Percentiles rank a stretch among this genome's conserved stretches.
These are phyloP conservation scores for Hymenochirus boettgeri DNA, from an alignment of 2,113 vertebrate species.

Conservation along the genomic window DNA sequence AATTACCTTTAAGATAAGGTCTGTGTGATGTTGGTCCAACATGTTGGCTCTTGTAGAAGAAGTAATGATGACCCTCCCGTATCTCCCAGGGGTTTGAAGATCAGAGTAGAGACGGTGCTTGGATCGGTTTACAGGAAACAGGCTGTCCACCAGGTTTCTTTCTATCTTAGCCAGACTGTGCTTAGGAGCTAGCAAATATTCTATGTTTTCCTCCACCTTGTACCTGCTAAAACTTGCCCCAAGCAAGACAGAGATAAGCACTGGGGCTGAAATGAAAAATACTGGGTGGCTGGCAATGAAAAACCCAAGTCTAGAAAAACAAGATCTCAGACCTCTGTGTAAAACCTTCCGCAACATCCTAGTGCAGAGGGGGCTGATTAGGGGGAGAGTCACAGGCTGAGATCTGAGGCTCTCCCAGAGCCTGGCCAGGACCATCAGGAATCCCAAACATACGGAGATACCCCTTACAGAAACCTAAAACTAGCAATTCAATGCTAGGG, in stretches of 20 bases:
- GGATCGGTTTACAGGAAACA: conserved; percentile 93
- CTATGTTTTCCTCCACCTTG: conserved; percentile 88
- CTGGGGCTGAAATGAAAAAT: conserved; percentile 91
- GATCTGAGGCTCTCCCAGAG: conserved; percentile 79
- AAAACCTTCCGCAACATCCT: conserved; percentile 94
- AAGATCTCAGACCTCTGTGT: conserved; percentile 88
- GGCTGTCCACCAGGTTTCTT: conserved; percentile 92
- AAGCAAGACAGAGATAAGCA: conserved; percentile 90
- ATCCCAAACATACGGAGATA: conserved; percentile 58
- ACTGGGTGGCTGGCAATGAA: conserved; percentile 94
- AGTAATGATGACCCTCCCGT: conserved; percentile 91
- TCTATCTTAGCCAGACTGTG: conserved; percentile 97
- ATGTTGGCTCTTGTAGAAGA: conserved; percentile 83
- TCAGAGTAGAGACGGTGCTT: conserved; percentile 94
- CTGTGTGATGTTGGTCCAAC: conserved; percentile 85
- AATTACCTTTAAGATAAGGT: conserved; percentile 83
- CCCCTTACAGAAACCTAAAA: conserved; percentile 42
- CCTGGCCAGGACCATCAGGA: conserved; percentile 77
- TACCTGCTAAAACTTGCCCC: conserved; percentile 96
- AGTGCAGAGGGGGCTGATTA: conserved; percentile 74
- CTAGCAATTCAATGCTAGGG: too few species aligned
- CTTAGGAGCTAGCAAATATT: conserved; percentile 87
- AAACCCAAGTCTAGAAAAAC: conserved; percentile 86
- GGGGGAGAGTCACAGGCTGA: conserved; percentile 70
- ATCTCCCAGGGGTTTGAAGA: conserved; percentile 89